Evolutionary conservation across 2,797 vertebrate genomes (phyloP).

Genomic region (Myotis myotis): DNA sequence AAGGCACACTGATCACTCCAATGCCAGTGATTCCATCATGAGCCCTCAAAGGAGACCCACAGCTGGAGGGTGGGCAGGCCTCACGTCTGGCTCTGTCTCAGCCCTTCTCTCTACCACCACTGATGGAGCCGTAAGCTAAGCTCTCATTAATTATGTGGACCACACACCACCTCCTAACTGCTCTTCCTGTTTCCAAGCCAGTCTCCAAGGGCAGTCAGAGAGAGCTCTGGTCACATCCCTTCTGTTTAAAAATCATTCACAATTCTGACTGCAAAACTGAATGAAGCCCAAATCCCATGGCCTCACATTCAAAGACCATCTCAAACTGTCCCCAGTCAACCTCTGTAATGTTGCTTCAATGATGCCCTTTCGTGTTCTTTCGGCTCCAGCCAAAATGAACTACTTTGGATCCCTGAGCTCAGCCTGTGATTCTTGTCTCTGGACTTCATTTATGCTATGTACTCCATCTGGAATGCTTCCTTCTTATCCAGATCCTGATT

Average conservation of each 20-base stretch:
- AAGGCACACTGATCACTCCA: not conserved
- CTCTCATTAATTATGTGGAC: not conserved
- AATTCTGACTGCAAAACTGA: not conserved
- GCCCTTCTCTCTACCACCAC: not conserved
- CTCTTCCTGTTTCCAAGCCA: not conserved
- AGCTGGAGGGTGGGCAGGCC: not conserved
- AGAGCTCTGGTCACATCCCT: not conserved
- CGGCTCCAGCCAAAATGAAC: conserved; percentile 26
- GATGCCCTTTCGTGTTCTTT: not conserved
- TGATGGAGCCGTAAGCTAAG: not conserved
- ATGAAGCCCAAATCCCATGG: not conserved
- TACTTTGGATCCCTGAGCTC: not conserved
- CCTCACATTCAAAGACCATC: conserved; percentile 16
- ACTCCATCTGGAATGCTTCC: not conserved
- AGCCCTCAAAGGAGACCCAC: not conserved
- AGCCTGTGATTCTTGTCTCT: conserved; percentile 33
- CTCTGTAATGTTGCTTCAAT: not conserved
- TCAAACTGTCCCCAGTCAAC: not conserved
- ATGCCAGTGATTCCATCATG: not conserved
- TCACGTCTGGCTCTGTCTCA: not conserved
- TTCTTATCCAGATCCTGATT: conserved; percentile 40
- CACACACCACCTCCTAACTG: not conserved
- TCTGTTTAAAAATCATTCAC: conserved; percentile 45
- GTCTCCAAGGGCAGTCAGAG: not conserved
- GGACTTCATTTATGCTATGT: not conserved